A percentile compares a stretch with the other conserved stretches of the same genome.
Conservation (phyloP, 2,113 vertebrate genomes). For the Anguilla rostrata region DNA sequence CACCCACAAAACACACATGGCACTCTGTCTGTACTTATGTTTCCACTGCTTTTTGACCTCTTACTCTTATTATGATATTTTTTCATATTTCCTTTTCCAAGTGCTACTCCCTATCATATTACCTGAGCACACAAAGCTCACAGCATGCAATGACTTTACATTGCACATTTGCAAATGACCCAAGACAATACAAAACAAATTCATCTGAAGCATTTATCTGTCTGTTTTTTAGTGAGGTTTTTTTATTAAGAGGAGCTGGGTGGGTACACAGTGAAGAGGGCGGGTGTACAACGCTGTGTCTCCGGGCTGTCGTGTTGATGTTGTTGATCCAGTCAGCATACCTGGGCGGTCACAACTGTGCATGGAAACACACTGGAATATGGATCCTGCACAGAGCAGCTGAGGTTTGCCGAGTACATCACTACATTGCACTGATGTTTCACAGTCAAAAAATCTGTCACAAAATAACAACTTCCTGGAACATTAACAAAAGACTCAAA, state of each 20-base stretch:
- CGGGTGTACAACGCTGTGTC: background rate
- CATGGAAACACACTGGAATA: background rate
- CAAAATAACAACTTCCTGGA: too few species aligned
- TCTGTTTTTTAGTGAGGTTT: background rate
- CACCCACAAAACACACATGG: too few species aligned
- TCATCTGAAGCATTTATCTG: background rate
- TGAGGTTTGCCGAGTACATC: background rate
- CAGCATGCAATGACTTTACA: background rate
- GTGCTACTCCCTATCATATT: background rate
- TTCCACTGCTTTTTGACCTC: background rate
- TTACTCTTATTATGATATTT: background rate
- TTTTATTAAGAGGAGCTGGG: background rate
- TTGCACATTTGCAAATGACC: background rate
- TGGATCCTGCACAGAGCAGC: background rate
- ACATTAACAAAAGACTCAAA: too few species aligned
- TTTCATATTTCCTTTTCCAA: conserved; percentile 9
- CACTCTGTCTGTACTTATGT: background rate
- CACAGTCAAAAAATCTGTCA: too few species aligned
- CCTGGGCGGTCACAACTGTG: background rate
- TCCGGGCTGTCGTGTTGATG: background rate
- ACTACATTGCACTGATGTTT: background rate
- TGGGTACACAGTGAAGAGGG: background rate
- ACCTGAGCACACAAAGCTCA: background rate
- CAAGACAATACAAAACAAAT: background rate
- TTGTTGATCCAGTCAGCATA: background rate